Conservation (phyloP, 2,113 vertebrate genomes). For the Seriola dumerili region DNA sequence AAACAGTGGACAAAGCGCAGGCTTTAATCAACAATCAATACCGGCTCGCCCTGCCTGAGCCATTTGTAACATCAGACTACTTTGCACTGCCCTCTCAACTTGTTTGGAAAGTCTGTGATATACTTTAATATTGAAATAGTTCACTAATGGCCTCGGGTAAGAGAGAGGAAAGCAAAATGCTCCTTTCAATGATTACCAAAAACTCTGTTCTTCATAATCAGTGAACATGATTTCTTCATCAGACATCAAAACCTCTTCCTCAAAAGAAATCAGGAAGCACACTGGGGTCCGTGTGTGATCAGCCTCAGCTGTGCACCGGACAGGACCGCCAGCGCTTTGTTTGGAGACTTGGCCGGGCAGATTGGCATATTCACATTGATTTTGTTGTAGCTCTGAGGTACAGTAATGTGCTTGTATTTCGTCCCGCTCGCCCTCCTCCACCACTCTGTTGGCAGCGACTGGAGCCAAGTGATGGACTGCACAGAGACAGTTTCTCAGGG, state of each 20-base stretch:
- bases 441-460: conserved; percentile 35
- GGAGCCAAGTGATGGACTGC: conserved; percentile 64
- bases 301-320: conserved; percentile 6
- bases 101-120: conserved; percentile 14
- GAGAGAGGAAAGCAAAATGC: not conserved
- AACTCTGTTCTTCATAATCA: conserved; percentile 13
- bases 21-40: conserved; percentile 71
- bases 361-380: conserved; percentile 68
- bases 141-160: not conserved
- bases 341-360: conserved; percentile 51
- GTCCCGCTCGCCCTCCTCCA: conserved; percentile 24
- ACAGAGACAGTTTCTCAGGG: conserved; percentile 43
- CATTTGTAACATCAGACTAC: conserved; percentile 44
- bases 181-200: not conserved
- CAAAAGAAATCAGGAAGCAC: not conserved
- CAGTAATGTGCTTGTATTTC: conserved; percentile 70
- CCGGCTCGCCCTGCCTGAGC: conserved; percentile 10
- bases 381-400: conserved; percentile 58
- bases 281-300: conserved; percentile 28
- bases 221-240: conserved; percentile 10
- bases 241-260: conserved; percentile 16
- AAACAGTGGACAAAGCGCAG: conserved; percentile 42
- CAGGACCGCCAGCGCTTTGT: conserved; percentile 55
- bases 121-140: conserved; percentile 2
- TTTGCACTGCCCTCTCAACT: conserved; percentile 12